A percentile compares a stretch with the other conserved stretches of the same genome.
phyloP scores from a whole-genome alignment of 1,140 invertebrate species.

The Achatina immaculata region DNA sequence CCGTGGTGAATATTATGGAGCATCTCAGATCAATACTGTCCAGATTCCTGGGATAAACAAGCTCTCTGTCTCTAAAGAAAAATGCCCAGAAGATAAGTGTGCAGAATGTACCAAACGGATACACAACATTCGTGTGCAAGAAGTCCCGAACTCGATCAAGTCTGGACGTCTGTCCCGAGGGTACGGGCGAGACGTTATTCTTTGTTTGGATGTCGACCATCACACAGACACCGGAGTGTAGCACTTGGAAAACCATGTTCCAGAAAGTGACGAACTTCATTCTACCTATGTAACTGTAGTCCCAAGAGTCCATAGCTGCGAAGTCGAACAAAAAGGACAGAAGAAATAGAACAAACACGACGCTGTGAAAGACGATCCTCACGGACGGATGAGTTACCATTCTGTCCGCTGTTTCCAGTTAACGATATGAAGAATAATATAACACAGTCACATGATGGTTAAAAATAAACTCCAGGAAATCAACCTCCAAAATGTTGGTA shows the following conservation, averaged over 20 bases:
- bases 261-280: neutral
- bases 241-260: neutral
- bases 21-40: neutral
- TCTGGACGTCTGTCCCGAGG: neutral
- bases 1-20: neutral
- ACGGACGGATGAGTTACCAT: neutral
- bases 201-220: neutral
- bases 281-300: slow-evolving; percentile 7
- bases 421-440: no score
- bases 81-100: neutral
- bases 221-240: neutral
- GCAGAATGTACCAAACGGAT: neutral
- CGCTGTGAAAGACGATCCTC: neutral
- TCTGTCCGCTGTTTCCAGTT: no score
- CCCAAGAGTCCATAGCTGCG: neutral
- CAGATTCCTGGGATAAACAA: neutral
- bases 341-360: neutral
- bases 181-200: neutral
- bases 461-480: no score
- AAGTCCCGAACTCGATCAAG: neutral
- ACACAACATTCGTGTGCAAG: neutral
- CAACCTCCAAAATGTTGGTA: no score
- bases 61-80: slow-evolving; percentile 1
- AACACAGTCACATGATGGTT: no score
- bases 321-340: neutral